phyloP scores from a whole-genome alignment of 1,140 invertebrate species.

The Lucilia cuprina region DNA sequence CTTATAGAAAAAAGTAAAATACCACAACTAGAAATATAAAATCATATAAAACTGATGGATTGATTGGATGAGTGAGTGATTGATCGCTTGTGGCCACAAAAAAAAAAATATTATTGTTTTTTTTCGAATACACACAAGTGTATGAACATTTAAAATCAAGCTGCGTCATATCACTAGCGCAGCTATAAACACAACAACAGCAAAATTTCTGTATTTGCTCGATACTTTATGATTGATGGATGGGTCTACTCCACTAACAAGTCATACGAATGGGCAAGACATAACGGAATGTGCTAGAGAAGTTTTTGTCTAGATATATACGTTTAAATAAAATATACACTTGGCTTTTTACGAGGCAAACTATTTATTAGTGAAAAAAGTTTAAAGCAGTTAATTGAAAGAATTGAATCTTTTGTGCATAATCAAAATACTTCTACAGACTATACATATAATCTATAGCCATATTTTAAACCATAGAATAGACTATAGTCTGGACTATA shows the following conservation, averaged over 20 bases:
- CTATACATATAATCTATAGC: too few species aligned
- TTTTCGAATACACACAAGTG: not conserved
- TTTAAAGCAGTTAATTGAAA: not conserved
- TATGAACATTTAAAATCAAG: not conserved
- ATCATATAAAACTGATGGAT: slow-evolving; percentile 33
- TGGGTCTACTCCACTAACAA: not conserved
- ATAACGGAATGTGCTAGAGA: not conserved
- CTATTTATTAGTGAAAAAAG: not conserved
- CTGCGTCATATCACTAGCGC: not conserved
- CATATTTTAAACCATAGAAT: too few species aligned
- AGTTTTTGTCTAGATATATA: not conserved
- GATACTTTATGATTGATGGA: not conserved
- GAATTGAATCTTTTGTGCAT: not conserved
- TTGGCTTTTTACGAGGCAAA: not conserved
- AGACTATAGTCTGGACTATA: too few species aligned
- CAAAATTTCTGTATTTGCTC: not conserved
- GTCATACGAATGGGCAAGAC: not conserved
- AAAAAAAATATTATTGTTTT: not conserved
- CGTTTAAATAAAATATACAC: not conserved
- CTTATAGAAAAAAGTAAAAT: not conserved
- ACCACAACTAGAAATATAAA: not conserved
- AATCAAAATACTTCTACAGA: too few species aligned
- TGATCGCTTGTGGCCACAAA: slow-evolving; percentile 31
- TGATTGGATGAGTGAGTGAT: slow-evolving; percentile 33
- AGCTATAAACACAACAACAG: not conserved